Percentiles rank a stretch among this genome's conserved stretches.
Conservation (phyloP, 1,140 invertebrate genomes). For the Zaprionus africanus region DNA sequence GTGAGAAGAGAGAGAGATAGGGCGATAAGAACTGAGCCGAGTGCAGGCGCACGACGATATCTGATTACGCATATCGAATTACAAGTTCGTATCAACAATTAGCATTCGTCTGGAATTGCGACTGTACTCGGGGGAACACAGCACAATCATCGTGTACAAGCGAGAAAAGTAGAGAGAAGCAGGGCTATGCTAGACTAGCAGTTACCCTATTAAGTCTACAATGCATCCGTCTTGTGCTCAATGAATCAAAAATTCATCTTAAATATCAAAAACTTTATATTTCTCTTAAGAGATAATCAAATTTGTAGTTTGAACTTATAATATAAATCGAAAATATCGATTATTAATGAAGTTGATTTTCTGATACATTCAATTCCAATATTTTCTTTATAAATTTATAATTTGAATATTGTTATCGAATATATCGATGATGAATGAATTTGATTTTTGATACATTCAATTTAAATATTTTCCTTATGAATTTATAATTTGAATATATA, state of each 20-base stretch:
- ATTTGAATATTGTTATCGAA: no score
- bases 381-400: no score
- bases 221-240: no score
- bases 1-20: constrained; percentile 8
- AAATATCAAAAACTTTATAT: no score
- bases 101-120: constrained; percentile 34
- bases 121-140: constrained; percentile 1
- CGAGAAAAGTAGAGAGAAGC: background rate
- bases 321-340: background rate
- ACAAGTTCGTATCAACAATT: constrained; percentile 42
- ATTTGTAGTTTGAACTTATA: no score
- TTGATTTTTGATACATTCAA: no score
- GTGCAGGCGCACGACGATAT: constrained; percentile 21
- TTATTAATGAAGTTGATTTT: background rate
- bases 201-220: background rate
- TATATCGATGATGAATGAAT: background rate
- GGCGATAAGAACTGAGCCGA: background rate
- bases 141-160: constrained; percentile 13
- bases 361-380: no score
- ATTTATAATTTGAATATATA: no score
- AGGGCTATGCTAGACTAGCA: background rate
- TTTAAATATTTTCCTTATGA: no score
- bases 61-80: constrained; percentile 34
- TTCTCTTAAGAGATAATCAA: no score
- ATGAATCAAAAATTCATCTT: no score